Percentiles rank a stretch among this genome's conserved stretches.
phyloP scores from a whole-genome alignment of 2,113 vertebrate genomes.

The Lynx canadensis region DNA sequence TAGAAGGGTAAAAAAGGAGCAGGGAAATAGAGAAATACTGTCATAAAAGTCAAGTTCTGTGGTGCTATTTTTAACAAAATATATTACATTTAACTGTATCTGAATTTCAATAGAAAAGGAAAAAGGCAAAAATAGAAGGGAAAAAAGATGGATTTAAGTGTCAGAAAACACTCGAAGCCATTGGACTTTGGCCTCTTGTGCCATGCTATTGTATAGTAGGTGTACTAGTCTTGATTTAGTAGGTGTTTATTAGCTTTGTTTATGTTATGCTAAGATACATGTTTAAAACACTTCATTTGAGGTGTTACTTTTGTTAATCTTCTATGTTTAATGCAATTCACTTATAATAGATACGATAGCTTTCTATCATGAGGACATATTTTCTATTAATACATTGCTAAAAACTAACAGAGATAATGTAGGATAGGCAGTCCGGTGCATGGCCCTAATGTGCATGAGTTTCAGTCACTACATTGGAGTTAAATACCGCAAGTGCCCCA shows the following conservation, averaged over 20 bases:
- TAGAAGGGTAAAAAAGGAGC: background rate
- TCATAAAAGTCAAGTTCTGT: background rate
- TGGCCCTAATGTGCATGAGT: background rate
- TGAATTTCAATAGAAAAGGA: background rate
- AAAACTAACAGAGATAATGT: background rate
- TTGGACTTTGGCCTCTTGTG: background rate
- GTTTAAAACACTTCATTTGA: conserved; percentile 44
- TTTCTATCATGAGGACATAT: background rate
- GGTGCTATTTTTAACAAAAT: background rate
- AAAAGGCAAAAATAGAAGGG: background rate
- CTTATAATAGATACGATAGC: background rate
- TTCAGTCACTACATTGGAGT: background rate
- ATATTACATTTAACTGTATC: background rate
- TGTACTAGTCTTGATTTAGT: background rate
- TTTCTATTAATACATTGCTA: background rate
- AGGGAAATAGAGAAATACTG: background rate
- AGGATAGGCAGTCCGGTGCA: background rate
- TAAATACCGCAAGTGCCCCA: background rate
- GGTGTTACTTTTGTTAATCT: conserved; percentile 19
- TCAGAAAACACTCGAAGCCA: background rate
- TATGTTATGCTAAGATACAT: background rate
- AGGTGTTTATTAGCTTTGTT: conserved; percentile 1
- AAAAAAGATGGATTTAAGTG: background rate
- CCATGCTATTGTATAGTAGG: background rate
- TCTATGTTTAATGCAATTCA: conserved; percentile 8